Evolutionary conservation across 2,888 invertebrate genomes (phyloP).

Genomic region (Chrysopilus asiliformis): DNA sequence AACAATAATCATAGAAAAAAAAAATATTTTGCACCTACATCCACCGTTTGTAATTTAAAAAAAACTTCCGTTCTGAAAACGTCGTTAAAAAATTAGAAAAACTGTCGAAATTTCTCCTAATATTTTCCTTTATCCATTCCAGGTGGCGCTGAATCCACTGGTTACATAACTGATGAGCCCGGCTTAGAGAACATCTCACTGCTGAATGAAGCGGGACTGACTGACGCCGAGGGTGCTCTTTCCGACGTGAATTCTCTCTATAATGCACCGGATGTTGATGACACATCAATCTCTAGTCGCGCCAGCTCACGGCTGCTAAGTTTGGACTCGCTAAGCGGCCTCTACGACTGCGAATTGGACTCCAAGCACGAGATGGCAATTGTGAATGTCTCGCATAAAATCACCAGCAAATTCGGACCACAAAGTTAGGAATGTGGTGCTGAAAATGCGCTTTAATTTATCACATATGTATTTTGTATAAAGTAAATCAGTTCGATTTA

Average conservation of each 20-base stretch:
- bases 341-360: constrained; percentile 53
- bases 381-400: constrained; percentile 36
- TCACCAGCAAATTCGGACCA: constrained; percentile 36
- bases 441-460: no score
- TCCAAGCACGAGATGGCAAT: constrained; percentile 37
- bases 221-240: constrained; percentile 76
- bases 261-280: constrained; percentile 50
- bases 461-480: no score
- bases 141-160: constrained; percentile 55
- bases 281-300: constrained; percentile 69
- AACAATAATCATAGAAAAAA: no score
- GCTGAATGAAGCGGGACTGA: constrained; percentile 72
- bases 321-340: constrained; percentile 65
- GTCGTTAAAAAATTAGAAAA: no score
- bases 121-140: background rate
- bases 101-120: no score
- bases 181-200: constrained; percentile 74
- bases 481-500: no score
- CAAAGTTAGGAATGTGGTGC: no score
- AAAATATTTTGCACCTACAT: no score
- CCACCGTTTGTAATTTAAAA: no score
- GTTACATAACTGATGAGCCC: constrained; percentile 79
- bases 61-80: no score
- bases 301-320: constrained; percentile 72
- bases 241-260: constrained; percentile 78